Evolutionary conservation across 2,113 vertebrate species (phyloP).

Genomic region (Ciconia stormi): DNA sequence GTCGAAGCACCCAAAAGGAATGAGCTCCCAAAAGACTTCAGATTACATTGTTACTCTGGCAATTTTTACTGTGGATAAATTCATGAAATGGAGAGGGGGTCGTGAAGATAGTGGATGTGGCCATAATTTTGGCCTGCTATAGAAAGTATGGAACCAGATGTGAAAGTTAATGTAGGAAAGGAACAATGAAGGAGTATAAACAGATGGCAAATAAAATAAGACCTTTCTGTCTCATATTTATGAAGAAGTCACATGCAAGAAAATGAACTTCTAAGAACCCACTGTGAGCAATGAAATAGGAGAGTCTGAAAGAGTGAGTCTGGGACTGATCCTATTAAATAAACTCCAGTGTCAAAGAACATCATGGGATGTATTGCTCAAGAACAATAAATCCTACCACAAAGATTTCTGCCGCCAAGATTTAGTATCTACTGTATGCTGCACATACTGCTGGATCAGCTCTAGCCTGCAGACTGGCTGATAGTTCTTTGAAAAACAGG

Average conservation of each 20-base stretch:
- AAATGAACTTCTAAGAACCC: slow-evolving; percentile 59
- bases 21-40: background rate
- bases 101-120: background rate
- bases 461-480: background rate
- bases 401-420: background rate
- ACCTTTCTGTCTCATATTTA: slow-evolving; percentile 52
- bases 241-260: slow-evolving; percentile 50
- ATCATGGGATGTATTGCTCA: slow-evolving; percentile 8
- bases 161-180: slow-evolving; percentile 38
- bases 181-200: slow-evolving; percentile 32
- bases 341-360: slow-evolving; percentile 46
- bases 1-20: background rate
- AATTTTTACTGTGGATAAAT: background rate
- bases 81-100: background rate
- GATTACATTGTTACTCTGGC: background rate
- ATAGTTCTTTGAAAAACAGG: background rate
- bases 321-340: slow-evolving; percentile 47
- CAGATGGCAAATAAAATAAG: slow-evolving; percentile 59
- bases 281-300: slow-evolving; percentile 58
- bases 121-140: slow-evolving; percentile 1
- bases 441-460: background rate
- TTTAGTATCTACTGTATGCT: background rate
- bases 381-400: slow-evolving; percentile 46
- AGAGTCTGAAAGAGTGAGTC: slow-evolving; percentile 45
- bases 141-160: slow-evolving; percentile 44